Conservation (phyloP, 1,140 invertebrate species). For the Cardiocondyla obscurior region DNA sequence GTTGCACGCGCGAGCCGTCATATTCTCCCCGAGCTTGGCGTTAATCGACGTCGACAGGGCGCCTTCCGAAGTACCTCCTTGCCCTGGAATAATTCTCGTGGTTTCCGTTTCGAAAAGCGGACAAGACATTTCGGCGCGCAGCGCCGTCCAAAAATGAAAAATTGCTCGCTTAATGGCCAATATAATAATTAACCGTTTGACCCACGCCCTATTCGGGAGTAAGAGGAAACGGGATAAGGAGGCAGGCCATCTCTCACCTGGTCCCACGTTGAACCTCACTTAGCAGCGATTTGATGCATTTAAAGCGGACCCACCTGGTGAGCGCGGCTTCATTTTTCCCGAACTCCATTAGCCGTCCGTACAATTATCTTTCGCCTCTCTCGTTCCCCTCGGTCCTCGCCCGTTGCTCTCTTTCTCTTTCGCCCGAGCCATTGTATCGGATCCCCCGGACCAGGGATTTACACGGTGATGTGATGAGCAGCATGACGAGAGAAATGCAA, state of each 20-base stretch:
- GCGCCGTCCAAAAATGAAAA: slow-evolving; percentile 69
- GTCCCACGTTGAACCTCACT: slow-evolving; percentile 64
- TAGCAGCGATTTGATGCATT: slow-evolving; percentile 74
- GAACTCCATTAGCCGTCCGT: slow-evolving; percentile 72
- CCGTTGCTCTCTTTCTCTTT: slow-evolving; percentile 17
- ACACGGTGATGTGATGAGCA: slow-evolving; percentile 11
- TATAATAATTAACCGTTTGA: slow-evolving; percentile 77
- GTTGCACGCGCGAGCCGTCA: neutral
- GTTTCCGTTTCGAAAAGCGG: slow-evolving; percentile 16
- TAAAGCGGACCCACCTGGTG: slow-evolving; percentile 75
- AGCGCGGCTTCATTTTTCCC: slow-evolving; percentile 68
- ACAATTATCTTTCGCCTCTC: slow-evolving; percentile 69
- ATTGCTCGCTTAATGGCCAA: slow-evolving; percentile 73
- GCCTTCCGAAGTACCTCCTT: neutral
- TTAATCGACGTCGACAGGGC: neutral
- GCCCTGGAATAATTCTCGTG: neutral
- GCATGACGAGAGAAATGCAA: slow-evolving; percentile 71
- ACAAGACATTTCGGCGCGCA: neutral
- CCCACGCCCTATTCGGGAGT: slow-evolving; percentile 51
- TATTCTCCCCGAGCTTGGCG: neutral
- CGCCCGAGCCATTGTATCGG: slow-evolving; percentile 25
- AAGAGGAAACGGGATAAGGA: slow-evolving; percentile 30
- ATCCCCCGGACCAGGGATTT: slow-evolving; percentile 52
- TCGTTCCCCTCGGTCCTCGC: neutral
- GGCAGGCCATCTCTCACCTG: slow-evolving; percentile 72